These are phyloP conservation scores for Xyrichtys novacula DNA, from an alignment of 2,797 vertebrate genomes.

Conservation along the genomic window DNA sequence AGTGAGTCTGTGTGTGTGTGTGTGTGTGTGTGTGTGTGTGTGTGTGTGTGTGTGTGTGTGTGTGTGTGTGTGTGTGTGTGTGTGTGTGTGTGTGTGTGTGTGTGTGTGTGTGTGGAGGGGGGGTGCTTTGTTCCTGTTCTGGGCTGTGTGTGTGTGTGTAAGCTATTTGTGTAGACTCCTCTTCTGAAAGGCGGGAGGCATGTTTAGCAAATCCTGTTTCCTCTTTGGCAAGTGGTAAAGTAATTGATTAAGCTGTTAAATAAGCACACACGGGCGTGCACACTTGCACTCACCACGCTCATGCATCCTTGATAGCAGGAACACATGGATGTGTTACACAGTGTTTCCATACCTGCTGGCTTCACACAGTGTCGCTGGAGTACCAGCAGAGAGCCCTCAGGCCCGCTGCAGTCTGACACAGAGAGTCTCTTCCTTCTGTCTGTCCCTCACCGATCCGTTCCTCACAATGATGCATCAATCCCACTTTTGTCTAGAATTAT, in stretches of 20 bases:
- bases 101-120: conserved; percentile 21
- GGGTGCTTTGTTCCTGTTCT: conserved; percentile 63
- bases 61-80: conserved; percentile 43
- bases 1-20: not conserved
- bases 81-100: conserved; percentile 53
- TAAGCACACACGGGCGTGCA: conserved; percentile 28
- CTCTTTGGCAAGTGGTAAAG: conserved; percentile 57
- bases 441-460: conserved; percentile 18
- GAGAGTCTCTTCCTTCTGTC: conserved; percentile 29
- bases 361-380: conserved; percentile 75
- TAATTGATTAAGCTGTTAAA: conserved; percentile 74
- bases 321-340: conserved; percentile 43
- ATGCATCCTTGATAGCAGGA: conserved; percentile 19
- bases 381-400: conserved; percentile 60
- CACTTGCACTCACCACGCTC: conserved; percentile 9
- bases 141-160: conserved; percentile 57
- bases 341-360: conserved; percentile 70
- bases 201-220: conserved; percentile 66
- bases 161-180: conserved; percentile 64
- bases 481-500: conserved; percentile 55
- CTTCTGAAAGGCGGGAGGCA: conserved; percentile 59
- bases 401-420: conserved; percentile 42
- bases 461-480: conserved; percentile 33
- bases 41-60: conserved; percentile 42
- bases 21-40: conserved; percentile 47